Evolutionary conservation across 2,888 invertebrate genomes (phyloP), one percentile per base, ranked within the genome.

Genomic region (Volucella inflata): DNA sequence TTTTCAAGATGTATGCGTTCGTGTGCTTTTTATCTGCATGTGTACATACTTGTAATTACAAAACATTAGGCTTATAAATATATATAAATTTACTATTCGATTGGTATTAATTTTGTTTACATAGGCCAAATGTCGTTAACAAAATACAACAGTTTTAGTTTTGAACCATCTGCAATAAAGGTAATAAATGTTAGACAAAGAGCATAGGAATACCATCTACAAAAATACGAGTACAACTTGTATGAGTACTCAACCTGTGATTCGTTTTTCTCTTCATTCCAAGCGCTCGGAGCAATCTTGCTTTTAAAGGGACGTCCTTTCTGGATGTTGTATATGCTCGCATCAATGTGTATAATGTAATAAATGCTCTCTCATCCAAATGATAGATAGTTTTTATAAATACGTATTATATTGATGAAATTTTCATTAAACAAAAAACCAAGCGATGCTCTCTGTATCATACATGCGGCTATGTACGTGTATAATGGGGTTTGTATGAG

Each of bases 321-420:
- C 60, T 72, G 48, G 60, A 17, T 72, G 8, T 12, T 72, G 48
- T 76, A 51, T 36, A 17, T 48, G 40, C 50, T 57, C 30, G 42
- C 65, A 65, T n/a, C 65, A 65, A 57, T 48, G 59, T 42, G 71
- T 46, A 72, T 67, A 77, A 62, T 40, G 68, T 57, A 68, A 78
- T 60, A 68, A 67, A 74, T 57, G 48, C 68, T 72, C 75, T 55
- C 70, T 81, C 70, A 55, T 71, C 71, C 70, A 77, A 71, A 77
- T 77, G 71, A 82, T 67, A 65, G 71, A 82, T 72, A 71, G 77
- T 83, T 78, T 77, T 67, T 83, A 72, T 74, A 64, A 78, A 78
- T 70, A 62, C 67, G 62, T 72, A 50, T 72, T 62, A 74, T 74
- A 74, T 74, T 75, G 80, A 50, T 80, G 68, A 80, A 80, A 70